Evolutionary conservation across 2,113 vertebrate species (phyloP).

Genomic region (Euleptes europaea): DNA sequence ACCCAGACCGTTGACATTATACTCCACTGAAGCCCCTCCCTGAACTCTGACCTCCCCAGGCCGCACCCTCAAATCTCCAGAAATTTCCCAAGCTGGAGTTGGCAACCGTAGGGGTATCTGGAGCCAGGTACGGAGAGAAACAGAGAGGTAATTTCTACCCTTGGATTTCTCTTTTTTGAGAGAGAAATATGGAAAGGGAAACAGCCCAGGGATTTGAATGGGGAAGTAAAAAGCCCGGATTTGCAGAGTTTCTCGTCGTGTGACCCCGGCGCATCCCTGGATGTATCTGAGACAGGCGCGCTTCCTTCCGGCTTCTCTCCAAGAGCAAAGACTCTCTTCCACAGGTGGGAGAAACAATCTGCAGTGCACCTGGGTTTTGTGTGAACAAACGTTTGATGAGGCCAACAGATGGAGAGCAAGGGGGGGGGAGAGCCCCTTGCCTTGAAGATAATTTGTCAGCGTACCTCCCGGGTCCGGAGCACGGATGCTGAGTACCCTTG

Average conservation of each 20-base stretch:
- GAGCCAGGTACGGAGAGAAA: too few species aligned
- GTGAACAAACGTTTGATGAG: neutral
- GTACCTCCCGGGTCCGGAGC: neutral
- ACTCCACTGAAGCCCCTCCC: too few species aligned
- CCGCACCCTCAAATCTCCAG: too few species aligned
- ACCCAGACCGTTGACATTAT: too few species aligned
- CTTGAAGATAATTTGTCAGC: neutral
- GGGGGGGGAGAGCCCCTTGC: too few species aligned
- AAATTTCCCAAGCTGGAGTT: too few species aligned
- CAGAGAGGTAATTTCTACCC: too few species aligned
- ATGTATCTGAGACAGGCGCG: neutral
- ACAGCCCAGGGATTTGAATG: neutral
- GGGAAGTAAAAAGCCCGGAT: neutral
- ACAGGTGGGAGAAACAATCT: neutral
- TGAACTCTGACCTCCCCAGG: too few species aligned
- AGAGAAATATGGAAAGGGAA: neutral
- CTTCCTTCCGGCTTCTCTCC: neutral
- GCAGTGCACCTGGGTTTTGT: accelerated
- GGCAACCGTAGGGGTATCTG: too few species aligned
- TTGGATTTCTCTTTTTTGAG: neutral
- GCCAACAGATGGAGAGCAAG: neutral
- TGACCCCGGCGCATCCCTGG: neutral
- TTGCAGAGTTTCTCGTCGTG: too few species aligned
- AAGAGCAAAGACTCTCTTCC: neutral
- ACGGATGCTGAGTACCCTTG: neutral